phyloP scores from a whole-genome alignment of 2,888 invertebrate species.

The Brenthis daphne region DNA sequence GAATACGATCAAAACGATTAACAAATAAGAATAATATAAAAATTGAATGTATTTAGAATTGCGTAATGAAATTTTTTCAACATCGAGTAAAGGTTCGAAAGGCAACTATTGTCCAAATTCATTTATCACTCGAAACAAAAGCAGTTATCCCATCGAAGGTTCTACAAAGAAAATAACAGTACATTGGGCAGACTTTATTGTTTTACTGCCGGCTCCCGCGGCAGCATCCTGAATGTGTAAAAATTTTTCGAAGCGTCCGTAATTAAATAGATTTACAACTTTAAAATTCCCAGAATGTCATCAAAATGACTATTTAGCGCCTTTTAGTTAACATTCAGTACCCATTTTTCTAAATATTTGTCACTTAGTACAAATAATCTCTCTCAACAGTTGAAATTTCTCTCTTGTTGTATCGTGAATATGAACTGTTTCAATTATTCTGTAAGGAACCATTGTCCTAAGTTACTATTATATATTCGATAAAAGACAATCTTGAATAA shows the following conservation, averaged over 20 bases:
- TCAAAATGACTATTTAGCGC: slow-evolving; percentile 29
- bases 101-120: slow-evolving; percentile 60
- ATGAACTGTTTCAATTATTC: slow-evolving; percentile 9
- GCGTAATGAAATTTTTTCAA: slow-evolving; percentile 24
- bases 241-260: slow-evolving; percentile 61
- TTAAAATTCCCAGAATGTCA: slow-evolving; percentile 60
- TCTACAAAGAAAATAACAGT: slow-evolving; percentile 67
- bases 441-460: not conserved
- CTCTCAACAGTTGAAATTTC: slow-evolving; percentile 22
- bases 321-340: slow-evolving; percentile 23
- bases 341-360: slow-evolving; percentile 33
- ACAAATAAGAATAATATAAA: too few species aligned
- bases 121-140: slow-evolving; percentile 72
- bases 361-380: slow-evolving; percentile 41
- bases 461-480: too few species aligned
- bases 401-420: slow-evolving; percentile 25
- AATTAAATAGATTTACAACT: slow-evolving; percentile 79
- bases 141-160: slow-evolving; percentile 59
- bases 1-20: too few species aligned
- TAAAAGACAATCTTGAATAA: too few species aligned
- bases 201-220: slow-evolving; percentile 74
- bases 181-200: slow-evolving; percentile 73
- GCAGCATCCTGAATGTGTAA: slow-evolving; percentile 72
- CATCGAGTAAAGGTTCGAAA: slow-evolving; percentile 29
- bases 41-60: slow-evolving; percentile 4